These are phyloP conservation scores for Aleiodes sp. DNA, from an alignment of 1,140 invertebrate genomes.

Conservation along the genomic window DNA sequence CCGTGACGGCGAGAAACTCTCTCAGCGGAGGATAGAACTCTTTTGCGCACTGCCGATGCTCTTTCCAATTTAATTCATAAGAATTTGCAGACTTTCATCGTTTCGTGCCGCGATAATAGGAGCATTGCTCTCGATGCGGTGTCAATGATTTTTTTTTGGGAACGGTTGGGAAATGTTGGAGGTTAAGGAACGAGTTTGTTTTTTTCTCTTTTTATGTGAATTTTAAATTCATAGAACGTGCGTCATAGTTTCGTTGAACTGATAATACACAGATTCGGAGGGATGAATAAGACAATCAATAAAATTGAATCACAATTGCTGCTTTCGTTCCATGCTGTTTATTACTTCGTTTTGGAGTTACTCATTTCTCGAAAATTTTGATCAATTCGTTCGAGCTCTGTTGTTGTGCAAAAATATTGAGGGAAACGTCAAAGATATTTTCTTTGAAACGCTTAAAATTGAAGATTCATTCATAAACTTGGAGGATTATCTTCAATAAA, in stretches of 20 bases:
- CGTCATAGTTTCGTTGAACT: neutral
- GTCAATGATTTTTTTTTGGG: neutral
- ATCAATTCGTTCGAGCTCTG: too few species aligned
- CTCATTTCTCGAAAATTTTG: too few species aligned
- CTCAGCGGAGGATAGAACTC: conserved; percentile 24
- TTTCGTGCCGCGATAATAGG: too few species aligned
- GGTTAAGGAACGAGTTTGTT: too few species aligned
- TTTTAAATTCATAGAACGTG: neutral
- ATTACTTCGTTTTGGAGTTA: too few species aligned
- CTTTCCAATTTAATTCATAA: conserved; percentile 4
- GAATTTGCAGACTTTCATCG: neutral
- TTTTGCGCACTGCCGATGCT: conserved; percentile 31
- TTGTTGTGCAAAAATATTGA: too few species aligned
- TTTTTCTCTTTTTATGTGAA: neutral
- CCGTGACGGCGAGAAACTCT: conserved; percentile 32
- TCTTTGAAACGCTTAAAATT: too few species aligned
- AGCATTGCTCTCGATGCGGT: too few species aligned
- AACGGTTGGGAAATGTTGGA: too few species aligned
- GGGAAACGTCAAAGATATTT: too few species aligned
- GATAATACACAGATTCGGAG: neutral
- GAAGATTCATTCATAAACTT: too few species aligned
- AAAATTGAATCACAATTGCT: neutral
- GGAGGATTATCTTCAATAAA: too few species aligned
- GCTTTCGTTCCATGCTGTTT: neutral
- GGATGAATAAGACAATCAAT: neutral